Conservation (phyloP, 2,888 invertebrate species). For the Drosophila histrio region DNA sequence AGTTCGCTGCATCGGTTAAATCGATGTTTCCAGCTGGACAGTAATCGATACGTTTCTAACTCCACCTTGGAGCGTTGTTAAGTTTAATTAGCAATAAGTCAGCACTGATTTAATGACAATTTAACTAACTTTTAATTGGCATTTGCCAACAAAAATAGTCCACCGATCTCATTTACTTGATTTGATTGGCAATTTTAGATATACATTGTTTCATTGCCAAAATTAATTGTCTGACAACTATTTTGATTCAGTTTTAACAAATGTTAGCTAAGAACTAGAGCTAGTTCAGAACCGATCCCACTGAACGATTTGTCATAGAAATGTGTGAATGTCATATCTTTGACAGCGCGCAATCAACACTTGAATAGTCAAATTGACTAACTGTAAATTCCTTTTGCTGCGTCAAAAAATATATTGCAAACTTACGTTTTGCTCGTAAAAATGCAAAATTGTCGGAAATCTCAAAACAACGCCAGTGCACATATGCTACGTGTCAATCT, state of each 20-base stretch:
- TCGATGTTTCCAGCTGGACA: too few relatives aligned
- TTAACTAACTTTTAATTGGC: too few relatives aligned
- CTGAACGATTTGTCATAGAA: not conserved
- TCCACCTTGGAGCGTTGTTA: too few relatives aligned
- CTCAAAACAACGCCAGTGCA: not conserved
- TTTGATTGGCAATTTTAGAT: not conserved
- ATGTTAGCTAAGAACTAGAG: not conserved
- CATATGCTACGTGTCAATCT: not conserved
- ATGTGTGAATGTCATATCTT: not conserved
- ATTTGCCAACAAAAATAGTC: too few relatives aligned
- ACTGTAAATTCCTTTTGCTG: slow-evolving; percentile 9
- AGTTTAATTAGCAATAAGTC: too few relatives aligned
- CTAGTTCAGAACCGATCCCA: not conserved
- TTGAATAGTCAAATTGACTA: not conserved
- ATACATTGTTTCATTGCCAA: too few relatives aligned
- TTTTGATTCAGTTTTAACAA: not conserved
- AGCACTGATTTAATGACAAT: too few relatives aligned
- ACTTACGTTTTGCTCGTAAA: not conserved
- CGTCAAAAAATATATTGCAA: not conserved
- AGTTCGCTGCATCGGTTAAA: too few relatives aligned
- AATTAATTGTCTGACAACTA: not conserved
- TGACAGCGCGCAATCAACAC: slow-evolving; percentile 2
- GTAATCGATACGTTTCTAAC: too few relatives aligned
- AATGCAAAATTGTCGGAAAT: slow-evolving; percentile 1
- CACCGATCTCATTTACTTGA: too few relatives aligned